Base-by-base conservation (phyloP, 2,113 vertebrate species). In the Hemiprocne comata region DNA sequence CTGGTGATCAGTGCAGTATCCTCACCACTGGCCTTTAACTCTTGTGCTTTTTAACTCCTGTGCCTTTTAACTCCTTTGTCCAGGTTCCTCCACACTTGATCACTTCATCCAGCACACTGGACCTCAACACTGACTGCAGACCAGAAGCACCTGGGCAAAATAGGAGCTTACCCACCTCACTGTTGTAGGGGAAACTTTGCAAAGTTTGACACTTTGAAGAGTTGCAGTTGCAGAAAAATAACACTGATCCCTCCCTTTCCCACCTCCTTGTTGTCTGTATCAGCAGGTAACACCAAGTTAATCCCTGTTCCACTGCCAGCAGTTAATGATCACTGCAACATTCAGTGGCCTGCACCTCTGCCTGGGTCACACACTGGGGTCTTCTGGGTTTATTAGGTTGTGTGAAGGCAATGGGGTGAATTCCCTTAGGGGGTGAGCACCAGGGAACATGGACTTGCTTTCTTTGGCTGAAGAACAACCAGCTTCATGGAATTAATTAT, bases 241-340 rank as follows among this genome's bases (percentile, higher is more conserved):
- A 0, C 0, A 9, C 11, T 3, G 2, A 6, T 17, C 15, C 3
- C 36, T 67, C 5, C 17, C 12, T 74, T 76, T 85, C 40, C 36
- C 40, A 66, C 2, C 8, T 57, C 5, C 40, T 50, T 38, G 9
- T 44, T 0, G 0, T 40, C 46, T 46, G 16, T 33, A 17, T n/a
- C 13, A 46, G 23, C 10, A 31, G 34, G 12, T 40, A 67, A 54
- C 5, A 17, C 11, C 28, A 40, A 18, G 11, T 5, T 61, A 36
- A 54, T 31, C n/a, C 12, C 36, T 7, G 11, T 31, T 17, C 38
- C 42, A 16, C 20, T 38, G 18, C 28, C 50, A 36, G 25, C 0
- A 0, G 17, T 28, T 61, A 38, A 36, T 11, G 46, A 57, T 18
- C 34, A 10, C 38, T 55, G 34, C 9, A 20, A 54, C 8, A 57